Conservation (phyloP, 2,113 vertebrate species). For the Peromyscus californicus region DNA sequence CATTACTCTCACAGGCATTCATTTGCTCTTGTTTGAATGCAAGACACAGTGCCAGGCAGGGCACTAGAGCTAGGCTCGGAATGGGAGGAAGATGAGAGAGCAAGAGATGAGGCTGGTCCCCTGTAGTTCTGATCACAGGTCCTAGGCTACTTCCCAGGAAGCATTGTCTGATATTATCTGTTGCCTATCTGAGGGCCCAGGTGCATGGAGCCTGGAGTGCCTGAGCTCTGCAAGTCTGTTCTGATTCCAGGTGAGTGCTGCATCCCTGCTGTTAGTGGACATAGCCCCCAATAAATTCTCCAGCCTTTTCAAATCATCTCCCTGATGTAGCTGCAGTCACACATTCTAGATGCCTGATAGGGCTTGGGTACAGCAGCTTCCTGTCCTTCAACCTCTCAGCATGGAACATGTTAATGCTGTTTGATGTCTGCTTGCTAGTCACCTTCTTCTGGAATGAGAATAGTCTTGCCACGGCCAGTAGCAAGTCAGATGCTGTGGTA, state of each 20-base stretch:
- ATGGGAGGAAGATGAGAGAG: background rate
- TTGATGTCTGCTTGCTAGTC: background rate
- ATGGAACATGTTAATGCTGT: background rate
- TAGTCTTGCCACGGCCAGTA: background rate
- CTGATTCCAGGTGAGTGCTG: background rate
- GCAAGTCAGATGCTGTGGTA: background rate
- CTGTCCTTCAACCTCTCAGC: background rate
- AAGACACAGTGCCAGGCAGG: background rate
- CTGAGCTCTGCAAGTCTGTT: background rate
- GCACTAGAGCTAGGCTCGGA: background rate
- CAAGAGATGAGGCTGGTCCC: background rate
- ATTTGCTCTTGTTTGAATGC: background rate
- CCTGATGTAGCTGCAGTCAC: background rate
- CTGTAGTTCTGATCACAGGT: no score
- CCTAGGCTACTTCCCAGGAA: background rate
- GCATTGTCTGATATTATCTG: background rate
- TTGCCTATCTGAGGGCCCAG: background rate
- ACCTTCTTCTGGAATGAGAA: background rate
- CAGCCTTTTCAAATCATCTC: fast-evolving
- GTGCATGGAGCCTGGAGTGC: fast-evolving
- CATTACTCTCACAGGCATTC: background rate
- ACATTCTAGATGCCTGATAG: background rate
- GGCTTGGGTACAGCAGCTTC: background rate
- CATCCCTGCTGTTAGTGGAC: background rate
- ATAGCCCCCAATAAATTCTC: background rate